phyloP scores from a whole-genome alignment of 1,140 invertebrate species.

The Trachymyrmex septentrionalis region DNA sequence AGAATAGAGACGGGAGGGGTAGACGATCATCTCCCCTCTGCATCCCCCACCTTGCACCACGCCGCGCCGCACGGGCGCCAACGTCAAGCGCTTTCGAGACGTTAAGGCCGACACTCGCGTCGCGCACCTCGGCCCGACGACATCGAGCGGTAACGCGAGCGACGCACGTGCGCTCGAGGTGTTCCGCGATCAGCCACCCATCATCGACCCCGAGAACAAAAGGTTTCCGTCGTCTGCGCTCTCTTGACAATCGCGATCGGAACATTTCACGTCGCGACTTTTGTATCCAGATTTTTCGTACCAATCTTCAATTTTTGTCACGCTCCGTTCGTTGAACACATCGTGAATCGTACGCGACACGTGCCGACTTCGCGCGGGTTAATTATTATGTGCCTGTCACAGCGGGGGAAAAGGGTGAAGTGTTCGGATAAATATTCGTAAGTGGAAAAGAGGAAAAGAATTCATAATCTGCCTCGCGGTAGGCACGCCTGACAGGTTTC shows the following conservation, averaged over 20 bases:
- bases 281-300: neutral
- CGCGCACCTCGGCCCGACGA: constrained; percentile 82
- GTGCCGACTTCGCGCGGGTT: constrained; percentile 66
- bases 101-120: constrained; percentile 83
- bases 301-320: neutral
- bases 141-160: constrained; percentile 72
- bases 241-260: neutral
- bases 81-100: constrained; percentile 82
- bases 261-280: neutral
- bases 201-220: neutral
- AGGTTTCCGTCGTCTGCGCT: neutral
- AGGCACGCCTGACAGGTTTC: constrained; percentile 48
- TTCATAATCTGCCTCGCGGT: constrained; percentile 34
- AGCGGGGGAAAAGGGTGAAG: constrained; percentile 62
- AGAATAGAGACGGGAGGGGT: constrained; percentile 50
- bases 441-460: constrained; percentile 47
- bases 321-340: neutral
- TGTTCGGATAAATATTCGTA: constrained; percentile 55
- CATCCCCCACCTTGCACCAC: constrained; percentile 76
- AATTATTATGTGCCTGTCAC: constrained; percentile 62
- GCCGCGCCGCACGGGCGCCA: constrained; percentile 78
- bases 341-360: constrained; percentile 34
- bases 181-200: neutral
- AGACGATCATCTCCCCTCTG: constrained; percentile 71
- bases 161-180: constrained; percentile 60